Conservation (phyloP, 37 sponge, comb jelly and placozoan genomes). For the Petrosia ficiformis region DNA sequence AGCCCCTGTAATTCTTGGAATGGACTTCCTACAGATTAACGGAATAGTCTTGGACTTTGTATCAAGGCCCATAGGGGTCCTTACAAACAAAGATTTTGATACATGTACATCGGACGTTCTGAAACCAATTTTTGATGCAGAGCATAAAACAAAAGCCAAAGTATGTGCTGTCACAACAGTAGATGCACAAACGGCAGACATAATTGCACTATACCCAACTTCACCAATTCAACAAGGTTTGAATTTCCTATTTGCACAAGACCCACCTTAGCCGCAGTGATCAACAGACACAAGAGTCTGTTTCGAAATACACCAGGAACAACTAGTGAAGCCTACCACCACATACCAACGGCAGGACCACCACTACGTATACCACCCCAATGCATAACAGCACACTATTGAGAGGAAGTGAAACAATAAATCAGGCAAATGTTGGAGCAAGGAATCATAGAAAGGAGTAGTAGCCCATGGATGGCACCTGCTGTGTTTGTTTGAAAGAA, state of each 20-base stretch:
- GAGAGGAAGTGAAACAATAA: slow-evolving; percentile 45
- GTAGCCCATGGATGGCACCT: slow-evolving; percentile 73
- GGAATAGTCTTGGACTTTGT: slow-evolving; percentile 47
- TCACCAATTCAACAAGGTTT: neutral
- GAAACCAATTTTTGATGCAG: neutral
- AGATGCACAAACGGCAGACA: slow-evolving; percentile 8
- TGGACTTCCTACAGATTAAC: slow-evolving; percentile 53
- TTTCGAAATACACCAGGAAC: slow-evolving; percentile 43
- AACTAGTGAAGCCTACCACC: slow-evolving; percentile 27
- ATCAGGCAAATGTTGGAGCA: slow-evolving; percentile 48
- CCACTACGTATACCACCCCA: slow-evolving; percentile 45
- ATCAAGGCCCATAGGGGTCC: slow-evolving; percentile 1
- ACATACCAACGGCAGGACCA: slow-evolving; percentile 24
- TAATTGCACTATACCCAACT: slow-evolving; percentile 44
- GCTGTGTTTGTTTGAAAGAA: slow-evolving; percentile 55
- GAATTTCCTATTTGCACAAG: slow-evolving; percentile 25
- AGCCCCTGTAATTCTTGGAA: slow-evolving; percentile 42
- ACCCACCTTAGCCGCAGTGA: neutral
- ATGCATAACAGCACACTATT: slow-evolving; percentile 49
- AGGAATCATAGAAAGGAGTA: slow-evolving; percentile 60
- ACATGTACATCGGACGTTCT: no score
- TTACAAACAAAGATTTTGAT: neutral
- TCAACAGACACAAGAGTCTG: slow-evolving; percentile 14
- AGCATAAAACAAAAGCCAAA: slow-evolving; percentile 11
- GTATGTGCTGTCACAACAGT: slow-evolving; percentile 28